Percentiles rank a stretch among this genome's conserved stretches.
Conservation (phyloP, 1,140 invertebrate genomes). For the Trissolcus basalis region DNA sequence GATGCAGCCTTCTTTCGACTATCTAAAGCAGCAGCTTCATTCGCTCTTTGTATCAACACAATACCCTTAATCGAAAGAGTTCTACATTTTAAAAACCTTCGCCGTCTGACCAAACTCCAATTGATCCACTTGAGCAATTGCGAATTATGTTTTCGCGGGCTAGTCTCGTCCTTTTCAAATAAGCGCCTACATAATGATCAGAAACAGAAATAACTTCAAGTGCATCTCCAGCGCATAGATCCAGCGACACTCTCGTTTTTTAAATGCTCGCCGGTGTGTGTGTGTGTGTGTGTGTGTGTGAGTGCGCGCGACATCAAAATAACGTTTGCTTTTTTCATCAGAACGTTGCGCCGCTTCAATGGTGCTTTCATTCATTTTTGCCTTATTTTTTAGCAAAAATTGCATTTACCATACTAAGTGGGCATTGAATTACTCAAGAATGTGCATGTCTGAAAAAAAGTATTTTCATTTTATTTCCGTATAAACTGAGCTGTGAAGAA, state of each 20-base stretch:
- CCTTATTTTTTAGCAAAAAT: neutral
- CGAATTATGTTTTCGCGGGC: neutral
- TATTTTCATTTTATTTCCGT: constrained; percentile 34
- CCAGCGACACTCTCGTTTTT: neutral
- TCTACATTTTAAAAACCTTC: constrained; percentile 27
- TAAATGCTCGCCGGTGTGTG: neutral
- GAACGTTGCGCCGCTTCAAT: too few relatives aligned
- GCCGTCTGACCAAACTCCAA: constrained; percentile 20
- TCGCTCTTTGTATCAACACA: constrained; percentile 51
- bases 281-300: neutral
- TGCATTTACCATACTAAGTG: neutral
- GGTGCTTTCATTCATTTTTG: neutral
- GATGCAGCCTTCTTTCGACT: constrained; percentile 64
- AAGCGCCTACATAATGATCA: neutral
- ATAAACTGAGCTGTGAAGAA: constrained; percentile 25
- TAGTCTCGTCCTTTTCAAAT: neutral
- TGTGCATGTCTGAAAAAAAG: constrained; percentile 10
- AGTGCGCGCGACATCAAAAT: neutral
- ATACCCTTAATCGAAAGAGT: constrained; percentile 45
- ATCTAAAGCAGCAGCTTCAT: constrained; percentile 54
- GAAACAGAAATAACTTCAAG: neutral
- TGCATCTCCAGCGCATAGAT: neutral
- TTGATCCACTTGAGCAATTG: constrained; percentile 23
- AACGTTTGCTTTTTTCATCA: too few relatives aligned
- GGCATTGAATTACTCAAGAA: constrained; percentile 1